phyloP scores from a whole-genome alignment of 2,797 vertebrate genomes.

The Cyprinodon diabolis region DNA sequence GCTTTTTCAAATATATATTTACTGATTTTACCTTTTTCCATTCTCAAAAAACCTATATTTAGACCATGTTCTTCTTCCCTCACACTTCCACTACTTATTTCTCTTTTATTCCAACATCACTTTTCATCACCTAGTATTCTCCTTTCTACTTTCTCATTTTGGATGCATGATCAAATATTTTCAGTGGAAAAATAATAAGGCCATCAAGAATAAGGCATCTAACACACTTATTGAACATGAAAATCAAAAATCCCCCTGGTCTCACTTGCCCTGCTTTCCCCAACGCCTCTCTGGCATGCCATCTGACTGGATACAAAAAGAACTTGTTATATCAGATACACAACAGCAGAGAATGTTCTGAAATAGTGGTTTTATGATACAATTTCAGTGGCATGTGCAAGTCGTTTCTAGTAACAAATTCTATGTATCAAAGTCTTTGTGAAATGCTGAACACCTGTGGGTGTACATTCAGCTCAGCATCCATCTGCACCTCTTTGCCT shows the following conservation, averaged over 20 bases:
- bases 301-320: slow-evolving; percentile 61
- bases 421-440: slow-evolving; percentile 15
- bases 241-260: slow-evolving; percentile 55
- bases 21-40: neutral
- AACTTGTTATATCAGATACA: slow-evolving; percentile 36
- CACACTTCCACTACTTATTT: neutral
- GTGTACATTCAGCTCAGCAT: slow-evolving; percentile 12
- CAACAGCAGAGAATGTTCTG: slow-evolving; percentile 42
- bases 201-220: slow-evolving; percentile 57
- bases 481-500: slow-evolving; percentile 45
- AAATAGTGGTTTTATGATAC: slow-evolving; percentile 21
- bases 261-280: slow-evolving; percentile 54
- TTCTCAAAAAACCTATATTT: neutral
- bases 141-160: slow-evolving; percentile 54
- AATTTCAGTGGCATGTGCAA: slow-evolving; percentile 2
- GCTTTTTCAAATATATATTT: neutral
- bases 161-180: slow-evolving; percentile 73
- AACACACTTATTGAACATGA: slow-evolving; percentile 33
- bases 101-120: slow-evolving; percentile 5
- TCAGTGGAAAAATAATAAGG: slow-evolving; percentile 59
- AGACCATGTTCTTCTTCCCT: neutral
- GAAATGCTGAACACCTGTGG: slow-evolving; percentile 5
- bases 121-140: slow-evolving; percentile 32
- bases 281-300: slow-evolving; percentile 47
- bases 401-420: slow-evolving; percentile 2